phyloP scores from a whole-genome alignment of 2,113 vertebrate genomes.

The Lontra canadensis region DNA sequence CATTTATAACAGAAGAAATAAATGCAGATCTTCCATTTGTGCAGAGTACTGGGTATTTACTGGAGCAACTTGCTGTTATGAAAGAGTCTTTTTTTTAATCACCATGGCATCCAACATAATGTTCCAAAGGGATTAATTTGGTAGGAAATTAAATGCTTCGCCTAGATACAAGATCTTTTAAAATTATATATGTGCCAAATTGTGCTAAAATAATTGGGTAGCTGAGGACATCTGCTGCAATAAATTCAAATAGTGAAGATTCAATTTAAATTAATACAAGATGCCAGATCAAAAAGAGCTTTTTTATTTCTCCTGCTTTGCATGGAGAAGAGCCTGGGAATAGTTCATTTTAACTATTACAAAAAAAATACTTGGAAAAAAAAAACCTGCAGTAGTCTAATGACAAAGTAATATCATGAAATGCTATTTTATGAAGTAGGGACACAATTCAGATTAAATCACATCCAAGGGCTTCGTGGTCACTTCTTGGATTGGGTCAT shows the following conservation, averaged over 20 bases:
- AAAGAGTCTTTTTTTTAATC: conserved; percentile 30
- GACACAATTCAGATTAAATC: conserved; percentile 6
- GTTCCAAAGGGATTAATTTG: conserved; percentile 79
- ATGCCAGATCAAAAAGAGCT: conserved; percentile 68
- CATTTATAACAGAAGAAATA: conserved; percentile 45
- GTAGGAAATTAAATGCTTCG: conserved; percentile 74
- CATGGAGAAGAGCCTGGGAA: conserved; percentile 66
- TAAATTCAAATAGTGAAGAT: conserved; percentile 75
- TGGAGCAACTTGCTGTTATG: conserved; percentile 45
- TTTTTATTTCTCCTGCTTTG: conserved; percentile 58
- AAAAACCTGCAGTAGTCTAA: not conserved
- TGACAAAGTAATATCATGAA: conserved; percentile 31
- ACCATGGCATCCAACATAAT: conserved; percentile 53
- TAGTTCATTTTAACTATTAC: conserved; percentile 55
- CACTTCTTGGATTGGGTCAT: not conserved
- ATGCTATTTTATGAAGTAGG: conserved; percentile 34
- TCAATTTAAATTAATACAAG: conserved; percentile 74
- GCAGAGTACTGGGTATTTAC: conserved; percentile 32
- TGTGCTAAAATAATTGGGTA: conserved; percentile 78
- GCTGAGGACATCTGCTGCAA: conserved; percentile 76
- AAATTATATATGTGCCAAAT: conserved; percentile 74
- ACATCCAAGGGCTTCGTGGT: not conserved
- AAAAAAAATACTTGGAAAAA: conserved; percentile 33
- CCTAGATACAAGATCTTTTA: conserved; percentile 65
- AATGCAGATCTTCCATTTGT: conserved; percentile 35